Evolutionary conservation across 2,797 vertebrate species (phyloP).

Genomic region (Muscicapa striata): DNA sequence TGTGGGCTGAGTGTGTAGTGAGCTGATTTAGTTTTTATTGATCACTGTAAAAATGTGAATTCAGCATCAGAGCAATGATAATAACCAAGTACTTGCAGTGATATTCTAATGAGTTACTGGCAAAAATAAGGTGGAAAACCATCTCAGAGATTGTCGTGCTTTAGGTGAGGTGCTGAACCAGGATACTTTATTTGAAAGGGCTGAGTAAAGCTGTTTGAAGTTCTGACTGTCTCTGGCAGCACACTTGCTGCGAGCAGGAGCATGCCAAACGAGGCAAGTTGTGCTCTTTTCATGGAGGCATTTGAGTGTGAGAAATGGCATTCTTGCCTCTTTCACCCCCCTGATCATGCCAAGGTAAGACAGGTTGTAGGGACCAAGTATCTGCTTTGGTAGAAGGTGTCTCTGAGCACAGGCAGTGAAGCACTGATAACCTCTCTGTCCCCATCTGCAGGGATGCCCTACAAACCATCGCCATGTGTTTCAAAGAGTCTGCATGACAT

Average conservation of each 20-base stretch:
- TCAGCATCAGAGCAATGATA: slow-evolving; percentile 48
- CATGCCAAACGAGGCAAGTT: background rate
- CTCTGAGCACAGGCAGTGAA: background rate
- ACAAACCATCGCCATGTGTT: background rate
- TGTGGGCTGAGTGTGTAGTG: slow-evolving; percentile 60
- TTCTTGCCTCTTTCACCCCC: background rate
- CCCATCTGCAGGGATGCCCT: rapidly evolving
- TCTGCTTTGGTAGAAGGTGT: background rate
- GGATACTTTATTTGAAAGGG: slow-evolving; percentile 11
- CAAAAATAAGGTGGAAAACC: slow-evolving; percentile 32
- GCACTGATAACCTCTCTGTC: background rate
- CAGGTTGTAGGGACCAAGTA: background rate
- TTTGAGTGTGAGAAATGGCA: background rate
- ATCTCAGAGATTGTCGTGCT: background rate
- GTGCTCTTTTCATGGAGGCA: background rate
- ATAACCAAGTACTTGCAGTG: slow-evolving; percentile 60
- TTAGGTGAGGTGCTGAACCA: slow-evolving; percentile 37
- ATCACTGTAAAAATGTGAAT: slow-evolving; percentile 54
- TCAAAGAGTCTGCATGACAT: background rate
- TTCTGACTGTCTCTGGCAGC: slow-evolving; percentile 27
- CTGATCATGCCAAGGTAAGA: background rate
- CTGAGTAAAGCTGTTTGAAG: slow-evolving; percentile 41
- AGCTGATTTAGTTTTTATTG: slow-evolving; percentile 62
- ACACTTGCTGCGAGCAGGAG: background rate
- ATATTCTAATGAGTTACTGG: slow-evolving; percentile 60